These are phyloP conservation scores for Valencia hispanica DNA, from an alignment of 2,797 vertebrate species.

Conservation along the genomic window DNA sequence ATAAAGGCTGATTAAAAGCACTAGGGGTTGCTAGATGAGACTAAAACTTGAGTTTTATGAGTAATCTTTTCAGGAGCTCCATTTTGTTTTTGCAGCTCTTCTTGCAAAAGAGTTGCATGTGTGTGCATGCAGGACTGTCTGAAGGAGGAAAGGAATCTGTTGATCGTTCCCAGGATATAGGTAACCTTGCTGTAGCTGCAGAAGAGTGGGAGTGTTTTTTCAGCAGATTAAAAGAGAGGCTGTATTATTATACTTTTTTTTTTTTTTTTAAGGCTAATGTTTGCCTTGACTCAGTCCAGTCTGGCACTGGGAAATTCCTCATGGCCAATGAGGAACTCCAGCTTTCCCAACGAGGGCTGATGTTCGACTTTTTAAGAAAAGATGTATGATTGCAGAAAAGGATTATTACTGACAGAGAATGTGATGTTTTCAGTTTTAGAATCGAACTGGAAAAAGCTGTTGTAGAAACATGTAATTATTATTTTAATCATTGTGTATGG, in stretches of 20 bases:
- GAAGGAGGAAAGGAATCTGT: conserved; percentile 36
- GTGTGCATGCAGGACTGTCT: conserved; percentile 1
- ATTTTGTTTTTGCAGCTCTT: not conserved
- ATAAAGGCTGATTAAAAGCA: not conserved
- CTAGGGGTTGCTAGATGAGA: not conserved
- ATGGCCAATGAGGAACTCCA: conserved; percentile 35
- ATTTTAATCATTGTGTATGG: too few relatives aligned
- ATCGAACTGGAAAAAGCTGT: not conserved
- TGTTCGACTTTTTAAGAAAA: conserved; percentile 1
- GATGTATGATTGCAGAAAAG: not conserved
- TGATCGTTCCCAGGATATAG: conserved; percentile 42
- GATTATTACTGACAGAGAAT: not conserved
- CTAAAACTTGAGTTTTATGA: not conserved
- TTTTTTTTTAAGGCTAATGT: conserved; percentile 23
- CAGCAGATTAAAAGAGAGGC: conserved; percentile 34
- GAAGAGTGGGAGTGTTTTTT: conserved; percentile 55
- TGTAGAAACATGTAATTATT: too few relatives aligned
- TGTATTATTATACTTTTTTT: conserved; percentile 27
- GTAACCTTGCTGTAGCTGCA: conserved; percentile 44
- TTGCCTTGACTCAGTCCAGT: conserved; percentile 34
- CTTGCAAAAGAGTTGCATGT: not conserved
- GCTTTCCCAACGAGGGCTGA: conserved; percentile 22
- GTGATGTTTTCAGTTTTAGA: not conserved
- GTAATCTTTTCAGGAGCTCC: not conserved
- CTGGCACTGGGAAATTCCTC: conserved; percentile 43